phyloP scores from a whole-genome alignment of 2,888 invertebrate genomes.

The Drosophila mercatorum region DNA sequence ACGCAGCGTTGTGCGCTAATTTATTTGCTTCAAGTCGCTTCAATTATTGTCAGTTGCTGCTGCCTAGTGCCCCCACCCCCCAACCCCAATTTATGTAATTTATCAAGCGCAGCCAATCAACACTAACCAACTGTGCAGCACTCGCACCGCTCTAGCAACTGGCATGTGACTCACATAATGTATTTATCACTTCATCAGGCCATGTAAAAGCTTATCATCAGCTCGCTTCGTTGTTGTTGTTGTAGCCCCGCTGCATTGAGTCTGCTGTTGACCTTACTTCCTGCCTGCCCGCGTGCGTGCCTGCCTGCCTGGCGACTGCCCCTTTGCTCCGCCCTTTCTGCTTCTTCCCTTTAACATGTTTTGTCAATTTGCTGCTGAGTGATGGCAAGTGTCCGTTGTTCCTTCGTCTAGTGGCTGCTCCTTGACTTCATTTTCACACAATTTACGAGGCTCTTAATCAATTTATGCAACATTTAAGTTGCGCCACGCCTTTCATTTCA shows the following conservation, averaged over 20 bases:
- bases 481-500: background rate
- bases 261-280: conserved; percentile 60
- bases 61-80: conserved; percentile 1
- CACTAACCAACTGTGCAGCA: conserved; percentile 2
- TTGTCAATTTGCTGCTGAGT: conserved; percentile 71
- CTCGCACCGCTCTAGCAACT: conserved; percentile 10
- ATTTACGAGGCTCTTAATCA: conserved; percentile 46
- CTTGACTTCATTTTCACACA: conserved; percentile 30
- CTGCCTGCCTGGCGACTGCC: background rate
- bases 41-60: conserved; percentile 56
- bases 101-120: conserved; percentile 59
- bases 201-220: conserved; percentile 60
- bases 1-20: conserved; percentile 72
- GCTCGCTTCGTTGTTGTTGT: conserved; percentile 13
- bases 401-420: conserved; percentile 19
- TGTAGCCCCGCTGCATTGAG: conserved; percentile 40
- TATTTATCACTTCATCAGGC: conserved; percentile 78
- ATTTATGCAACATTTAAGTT: conserved; percentile 36
- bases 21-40: conserved; percentile 69
- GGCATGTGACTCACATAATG: conserved; percentile 61
- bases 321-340: background rate
- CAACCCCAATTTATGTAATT: conserved; percentile 30
- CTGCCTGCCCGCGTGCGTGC: background rate
- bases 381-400: conserved; percentile 50
- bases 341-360: conserved; percentile 48